Evolutionary conservation across 2,888 invertebrate genomes (phyloP).

Genomic region (Acanthosepion pharaonis): DNA sequence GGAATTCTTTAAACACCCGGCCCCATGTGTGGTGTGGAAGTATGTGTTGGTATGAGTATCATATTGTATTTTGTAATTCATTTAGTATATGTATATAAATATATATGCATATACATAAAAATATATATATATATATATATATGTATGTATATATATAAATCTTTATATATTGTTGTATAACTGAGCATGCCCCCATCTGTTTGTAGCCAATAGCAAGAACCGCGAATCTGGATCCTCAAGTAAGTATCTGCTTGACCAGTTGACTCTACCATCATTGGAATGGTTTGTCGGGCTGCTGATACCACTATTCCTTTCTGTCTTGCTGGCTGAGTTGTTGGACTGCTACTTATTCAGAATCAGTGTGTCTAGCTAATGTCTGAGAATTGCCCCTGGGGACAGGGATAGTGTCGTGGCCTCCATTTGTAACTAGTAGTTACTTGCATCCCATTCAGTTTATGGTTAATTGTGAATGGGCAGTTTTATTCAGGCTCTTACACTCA

Average conservation of each 20-base stretch:
- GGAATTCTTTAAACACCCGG: constrained; percentile 8
- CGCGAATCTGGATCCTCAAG: constrained; percentile 44
- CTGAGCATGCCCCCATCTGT: constrained; percentile 42
- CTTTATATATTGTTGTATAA: background rate
- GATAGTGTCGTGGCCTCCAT: background rate
- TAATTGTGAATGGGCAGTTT: background rate
- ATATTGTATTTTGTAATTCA: constrained; percentile 21
- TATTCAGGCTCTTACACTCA: constrained; percentile 11
- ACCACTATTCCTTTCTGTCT: constrained; percentile 34
- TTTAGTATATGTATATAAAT: background rate
- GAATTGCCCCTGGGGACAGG: constrained; percentile 17
- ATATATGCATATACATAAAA: background rate
- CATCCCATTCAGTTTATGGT: background rate
- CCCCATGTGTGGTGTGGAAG: constrained; percentile 21
- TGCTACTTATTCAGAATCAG: constrained; percentile 24
- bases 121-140: background rate
- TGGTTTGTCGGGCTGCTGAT: background rate
- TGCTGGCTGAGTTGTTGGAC: constrained; percentile 35
- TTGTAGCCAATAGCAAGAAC: constrained; percentile 48
- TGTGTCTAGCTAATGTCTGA: constrained; percentile 22
- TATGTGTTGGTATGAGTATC: background rate
- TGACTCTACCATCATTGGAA: background rate
- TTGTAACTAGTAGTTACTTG: background rate
- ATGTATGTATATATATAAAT: background rate
- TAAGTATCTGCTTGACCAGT: constrained; percentile 45